Conservation (phyloP, 2,113 vertebrate species). For the Catharus fuscescens region DNA sequence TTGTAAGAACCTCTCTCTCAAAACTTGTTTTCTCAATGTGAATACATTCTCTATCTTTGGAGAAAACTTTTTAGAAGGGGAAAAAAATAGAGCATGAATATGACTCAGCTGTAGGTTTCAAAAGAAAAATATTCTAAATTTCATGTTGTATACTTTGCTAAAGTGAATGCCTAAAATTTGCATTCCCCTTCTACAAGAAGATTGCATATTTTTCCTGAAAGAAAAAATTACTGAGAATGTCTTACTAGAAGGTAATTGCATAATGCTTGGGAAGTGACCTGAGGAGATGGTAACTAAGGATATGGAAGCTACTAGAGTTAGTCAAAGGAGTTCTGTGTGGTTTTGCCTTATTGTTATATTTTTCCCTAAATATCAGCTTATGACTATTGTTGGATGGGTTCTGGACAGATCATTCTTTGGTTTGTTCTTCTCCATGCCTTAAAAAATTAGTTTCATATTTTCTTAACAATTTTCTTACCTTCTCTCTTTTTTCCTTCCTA, state of each 20-base stretch:
- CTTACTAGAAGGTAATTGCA: neutral
- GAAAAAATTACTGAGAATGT: neutral
- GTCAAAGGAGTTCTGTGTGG: neutral
- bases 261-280: neutral
- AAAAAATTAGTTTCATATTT: neutral
- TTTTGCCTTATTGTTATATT: neutral
- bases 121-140: neutral
- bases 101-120: neutral
- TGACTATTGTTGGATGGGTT: neutral
- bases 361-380: neutral
- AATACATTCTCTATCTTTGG: neutral
- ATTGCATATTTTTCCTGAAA: neutral
- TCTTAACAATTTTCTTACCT: neutral
- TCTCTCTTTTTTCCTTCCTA: neutral
- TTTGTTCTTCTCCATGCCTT: neutral
- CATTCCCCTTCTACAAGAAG: neutral
- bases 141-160: neutral
- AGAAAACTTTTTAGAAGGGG: neutral
- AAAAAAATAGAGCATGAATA: neutral
- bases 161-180: neutral
- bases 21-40: neutral
- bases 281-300: neutral
- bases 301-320: neutral
- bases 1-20: constrained; percentile 66
- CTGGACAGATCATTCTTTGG: neutral